Conservation (phyloP, 2,113 vertebrate species). For the Tupaia chinensis region DNA sequence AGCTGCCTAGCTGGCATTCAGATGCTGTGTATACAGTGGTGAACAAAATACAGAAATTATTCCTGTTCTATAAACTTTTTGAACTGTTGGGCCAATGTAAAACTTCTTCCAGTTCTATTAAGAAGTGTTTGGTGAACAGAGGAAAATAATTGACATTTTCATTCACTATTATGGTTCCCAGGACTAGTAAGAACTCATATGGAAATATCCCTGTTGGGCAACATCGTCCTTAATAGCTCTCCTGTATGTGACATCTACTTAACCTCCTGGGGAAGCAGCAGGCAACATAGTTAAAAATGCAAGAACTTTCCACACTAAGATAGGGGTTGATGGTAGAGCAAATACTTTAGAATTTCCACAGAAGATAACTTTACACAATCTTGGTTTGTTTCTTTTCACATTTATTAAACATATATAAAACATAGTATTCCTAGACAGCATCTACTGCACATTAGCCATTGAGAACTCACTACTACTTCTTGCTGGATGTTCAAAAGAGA, state of each 20-base stretch:
- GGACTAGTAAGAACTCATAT: background rate
- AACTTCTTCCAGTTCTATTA: background rate
- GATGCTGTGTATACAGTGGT: background rate
- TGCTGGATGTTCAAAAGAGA: background rate
- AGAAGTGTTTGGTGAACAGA: background rate
- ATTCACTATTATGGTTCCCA: background rate
- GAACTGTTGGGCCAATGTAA: background rate
- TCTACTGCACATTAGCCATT: background rate
- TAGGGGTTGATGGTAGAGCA: background rate
- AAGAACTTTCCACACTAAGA: background rate
- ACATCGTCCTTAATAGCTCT: background rate
- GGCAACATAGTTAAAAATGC: background rate
- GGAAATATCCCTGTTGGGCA: background rate
- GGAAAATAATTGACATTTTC: background rate
- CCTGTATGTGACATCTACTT: background rate
- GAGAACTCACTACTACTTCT: background rate
- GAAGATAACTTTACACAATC: background rate
- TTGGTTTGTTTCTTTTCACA: background rate
- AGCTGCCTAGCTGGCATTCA: background rate
- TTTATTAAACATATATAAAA: background rate
- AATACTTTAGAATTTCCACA: background rate
- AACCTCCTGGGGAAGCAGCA: constrained; percentile 9
- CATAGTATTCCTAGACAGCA: background rate
- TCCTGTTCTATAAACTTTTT: background rate
- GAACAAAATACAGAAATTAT: background rate